Percentiles rank a stretch among this genome's conserved stretches.
phyloP scores from a whole-genome alignment of 2,888 invertebrate genomes.

The Rhynchonema sp. region DNA sequence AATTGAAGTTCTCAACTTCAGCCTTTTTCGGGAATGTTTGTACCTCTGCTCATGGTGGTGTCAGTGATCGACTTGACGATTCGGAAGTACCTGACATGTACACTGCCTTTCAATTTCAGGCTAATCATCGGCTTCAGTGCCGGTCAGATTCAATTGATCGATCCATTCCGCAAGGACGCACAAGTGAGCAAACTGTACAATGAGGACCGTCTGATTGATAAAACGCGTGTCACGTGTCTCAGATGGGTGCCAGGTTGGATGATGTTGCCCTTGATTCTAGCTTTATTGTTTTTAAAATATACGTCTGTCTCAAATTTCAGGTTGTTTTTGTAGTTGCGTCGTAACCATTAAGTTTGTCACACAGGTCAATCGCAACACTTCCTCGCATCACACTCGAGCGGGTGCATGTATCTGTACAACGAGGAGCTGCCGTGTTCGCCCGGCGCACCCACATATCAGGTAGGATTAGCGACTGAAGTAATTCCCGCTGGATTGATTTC shows the following conservation, averaged over 20 bases:
- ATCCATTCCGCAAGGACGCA: conserved; percentile 77
- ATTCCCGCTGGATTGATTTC: no score
- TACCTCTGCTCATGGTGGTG: no score
- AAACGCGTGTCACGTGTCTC: conserved; percentile 74
- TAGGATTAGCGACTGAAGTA: conserved; percentile 1
- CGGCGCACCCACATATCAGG: conserved; percentile 72
- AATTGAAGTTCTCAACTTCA: no score
- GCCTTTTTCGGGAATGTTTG: no score
- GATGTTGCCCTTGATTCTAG: background rate
- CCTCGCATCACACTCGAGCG: conserved; percentile 78
- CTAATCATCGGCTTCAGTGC: conserved; percentile 91
- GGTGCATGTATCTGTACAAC: conserved; percentile 90
- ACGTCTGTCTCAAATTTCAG: background rate
- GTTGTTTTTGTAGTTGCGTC: background rate
- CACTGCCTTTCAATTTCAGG: no score
- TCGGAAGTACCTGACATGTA: no score
- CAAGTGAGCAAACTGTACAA: conserved; percentile 72
- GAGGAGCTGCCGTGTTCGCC: conserved; percentile 78
- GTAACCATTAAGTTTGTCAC: background rate
- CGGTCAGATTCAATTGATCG: conserved; percentile 90
- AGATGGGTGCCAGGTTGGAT: conserved; percentile 69
- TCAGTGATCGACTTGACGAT: no score
- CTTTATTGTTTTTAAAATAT: background rate
- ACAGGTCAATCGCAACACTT: conserved; percentile 65
- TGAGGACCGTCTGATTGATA: conserved; percentile 85